Percentiles rank a stretch among this genome's conserved stretches.
These are phyloP conservation scores for Yponomeuta sedellus DNA, from an alignment of 2,888 invertebrate species.

Conservation along the genomic window DNA sequence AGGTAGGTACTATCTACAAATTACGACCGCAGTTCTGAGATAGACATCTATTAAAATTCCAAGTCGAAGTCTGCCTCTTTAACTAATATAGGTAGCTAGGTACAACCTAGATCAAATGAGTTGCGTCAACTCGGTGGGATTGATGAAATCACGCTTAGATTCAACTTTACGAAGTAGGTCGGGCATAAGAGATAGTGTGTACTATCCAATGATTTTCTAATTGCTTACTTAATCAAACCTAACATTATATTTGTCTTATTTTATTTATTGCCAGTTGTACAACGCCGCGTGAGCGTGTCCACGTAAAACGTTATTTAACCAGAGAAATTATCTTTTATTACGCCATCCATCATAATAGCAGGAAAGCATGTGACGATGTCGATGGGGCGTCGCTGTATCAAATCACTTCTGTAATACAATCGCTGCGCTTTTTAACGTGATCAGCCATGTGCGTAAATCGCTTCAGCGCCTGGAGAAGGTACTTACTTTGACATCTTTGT, in stretches of 20 bases:
- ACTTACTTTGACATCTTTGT: conserved; percentile 90
- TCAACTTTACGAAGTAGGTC: neutral
- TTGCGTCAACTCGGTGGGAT: neutral
- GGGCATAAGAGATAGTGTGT: neutral
- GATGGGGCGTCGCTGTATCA: neutral
- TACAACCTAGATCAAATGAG: conserved; percentile 6
- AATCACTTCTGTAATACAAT: neutral
- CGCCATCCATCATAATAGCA: neutral
- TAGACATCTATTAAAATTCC: conserved; percentile 11
- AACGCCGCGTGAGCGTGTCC: neutral
- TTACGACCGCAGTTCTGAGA: conserved; percentile 1
- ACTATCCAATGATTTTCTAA: conserved; percentile 1
- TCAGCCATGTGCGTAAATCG: neutral
- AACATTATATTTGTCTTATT: neutral
- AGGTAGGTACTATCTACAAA: neutral
- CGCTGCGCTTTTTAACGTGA: neutral
- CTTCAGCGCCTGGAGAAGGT: neutral
- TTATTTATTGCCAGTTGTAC: neutral
- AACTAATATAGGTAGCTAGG: neutral
- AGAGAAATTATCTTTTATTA: neutral
- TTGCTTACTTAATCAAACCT: neutral
- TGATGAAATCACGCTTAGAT: conserved; percentile 5
- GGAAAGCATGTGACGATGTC: neutral
- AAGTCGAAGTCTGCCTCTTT: neutral
- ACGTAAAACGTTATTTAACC: neutral